Evolutionary conservation across 2,113 vertebrate species (phyloP), one percentile per base, ranked within the genome.

Genomic region (Planiliza haematocheilus): DNA sequence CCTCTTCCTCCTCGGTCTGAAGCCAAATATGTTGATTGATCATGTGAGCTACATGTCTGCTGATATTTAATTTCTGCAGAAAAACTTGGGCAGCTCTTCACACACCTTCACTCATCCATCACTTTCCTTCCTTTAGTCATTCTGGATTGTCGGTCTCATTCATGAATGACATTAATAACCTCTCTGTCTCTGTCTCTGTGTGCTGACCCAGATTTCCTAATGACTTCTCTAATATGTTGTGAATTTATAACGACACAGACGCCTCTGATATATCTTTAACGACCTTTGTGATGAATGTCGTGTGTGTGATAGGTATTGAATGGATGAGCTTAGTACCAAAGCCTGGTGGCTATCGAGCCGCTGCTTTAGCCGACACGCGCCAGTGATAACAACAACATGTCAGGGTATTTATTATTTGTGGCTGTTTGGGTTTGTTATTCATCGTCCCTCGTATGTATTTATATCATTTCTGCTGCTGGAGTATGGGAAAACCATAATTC

Each of bases 171-270:
- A 80, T 77, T 70, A 70, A 77, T 68, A 77, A 73, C 57, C 36
- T 52, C 7, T 9, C 21, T 38, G 1, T 21, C 13, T 41, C 2
- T 55, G 9, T 48, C 38, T n/a, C n/a, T 52, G 53, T 46, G 36
- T 48, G 36, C 39, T 79, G 79, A 82, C 86, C 86, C 70, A 84
- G 36, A 82, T 84, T 65, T 38, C 51, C 8, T 75, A 82, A 86
- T 48, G 79, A 57, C 62, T 46, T 42, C 49, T 66, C 50, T 75
- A 41, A 84, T 81, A 74, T 37, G 52, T 80, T 64, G 72, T 61
- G 68, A 70, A 70, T 88, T 74, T 65, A 64, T 68, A 81, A 69
- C 16, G 3, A 56, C 70, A 73, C 10, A 2, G 57, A 82, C 75
- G 75, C 57, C 49, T 70, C 61, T 77, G 52, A 82, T 77, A 66